Conservation (phyloP, 2,888 invertebrate species). For the Morpho deidamia region DNA sequence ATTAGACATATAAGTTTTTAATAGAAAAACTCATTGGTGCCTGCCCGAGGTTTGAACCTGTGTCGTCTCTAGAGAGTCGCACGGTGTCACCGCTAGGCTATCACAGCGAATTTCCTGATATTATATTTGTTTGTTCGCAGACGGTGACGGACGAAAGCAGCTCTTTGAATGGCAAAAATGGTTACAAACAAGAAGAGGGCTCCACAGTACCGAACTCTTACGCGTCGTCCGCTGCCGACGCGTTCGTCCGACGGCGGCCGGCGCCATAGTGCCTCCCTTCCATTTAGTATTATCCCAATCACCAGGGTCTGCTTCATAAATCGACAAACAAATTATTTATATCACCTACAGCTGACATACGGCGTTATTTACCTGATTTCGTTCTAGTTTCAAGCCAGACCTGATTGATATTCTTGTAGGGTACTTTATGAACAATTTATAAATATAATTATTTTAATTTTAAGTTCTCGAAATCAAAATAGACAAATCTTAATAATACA, state of each 20-base stretch:
- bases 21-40: too few relatives aligned
- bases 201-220: slow-evolving; percentile 64
- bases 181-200: slow-evolving; percentile 66
- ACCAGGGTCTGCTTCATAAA: slow-evolving; percentile 7
- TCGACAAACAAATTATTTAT: not conserved
- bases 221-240: slow-evolving; percentile 66
- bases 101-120: too few relatives aligned
- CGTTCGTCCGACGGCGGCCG: slow-evolving; percentile 63
- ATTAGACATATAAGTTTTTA: too few relatives aligned
- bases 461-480: too few relatives aligned
- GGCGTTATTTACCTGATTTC: not conserved
- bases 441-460: too few relatives aligned
- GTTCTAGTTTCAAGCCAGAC: too few relatives aligned
- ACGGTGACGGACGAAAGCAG: slow-evolving; percentile 79
- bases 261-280: slow-evolving; percentile 38
- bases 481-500: too few relatives aligned
- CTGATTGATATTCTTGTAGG: too few relatives aligned
- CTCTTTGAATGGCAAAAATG: slow-evolving; percentile 53
- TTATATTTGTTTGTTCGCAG: slow-evolving; percentile 48
- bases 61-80: too few relatives aligned
- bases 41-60: too few relatives aligned
- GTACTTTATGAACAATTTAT: too few relatives aligned
- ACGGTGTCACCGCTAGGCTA: too few relatives aligned
- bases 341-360: not conserved
- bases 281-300: not conserved